Base-by-base conservation (phyloP, 2,888 invertebrate genomes). In the Emesis furor region DNA sequence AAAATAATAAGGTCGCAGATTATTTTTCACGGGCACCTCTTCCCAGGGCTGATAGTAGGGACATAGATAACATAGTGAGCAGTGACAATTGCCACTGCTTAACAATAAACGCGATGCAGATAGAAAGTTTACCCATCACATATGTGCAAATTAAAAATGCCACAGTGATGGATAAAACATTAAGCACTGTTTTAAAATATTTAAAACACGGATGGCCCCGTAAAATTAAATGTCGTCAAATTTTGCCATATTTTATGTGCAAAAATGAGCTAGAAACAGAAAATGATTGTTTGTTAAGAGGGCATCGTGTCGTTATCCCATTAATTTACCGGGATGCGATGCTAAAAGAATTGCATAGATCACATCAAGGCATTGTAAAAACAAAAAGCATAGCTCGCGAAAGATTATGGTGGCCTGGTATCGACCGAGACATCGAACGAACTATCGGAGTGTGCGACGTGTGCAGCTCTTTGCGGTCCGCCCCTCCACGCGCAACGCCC, bases 301-400 rank as follows among this genome's bases (percentile, higher is more conserved):
- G 86, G 0, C 85, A 89, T 73, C 87, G 87, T 39, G 76, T 87
- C 0, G 78, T 89, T 1, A 71, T 83, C 42, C 84, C 84, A 7
- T 76, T 68, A 62, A 68, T 8, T 10, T 68, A 76, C 4, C 81
- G 78, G 59, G 77, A 81, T 8, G 84, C 83, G 10, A 76, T 86
- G 14, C 73, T 79, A 1, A 85, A 85, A 80, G 84, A 32, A 89
- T 90, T 59, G 84, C 87, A 0, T 86, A 86, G 8, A 86, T 89
- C 1, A 79, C 89, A 0, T 69, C 46, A 51, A 4, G 46, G 46
- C n/a, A 14, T 51, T 4, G 46, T 51, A 55, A 2, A 72, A 86
- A 5, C 76, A 89, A 14, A 90, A 89, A 89, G 89, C 88, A 89
- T 0, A 83, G 85, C 46, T 3, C 46, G 46, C 0, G 3, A 10